phyloP scores from a whole-genome alignment of 2,113 vertebrate genomes.

The Pristiophorus japonicus region DNA sequence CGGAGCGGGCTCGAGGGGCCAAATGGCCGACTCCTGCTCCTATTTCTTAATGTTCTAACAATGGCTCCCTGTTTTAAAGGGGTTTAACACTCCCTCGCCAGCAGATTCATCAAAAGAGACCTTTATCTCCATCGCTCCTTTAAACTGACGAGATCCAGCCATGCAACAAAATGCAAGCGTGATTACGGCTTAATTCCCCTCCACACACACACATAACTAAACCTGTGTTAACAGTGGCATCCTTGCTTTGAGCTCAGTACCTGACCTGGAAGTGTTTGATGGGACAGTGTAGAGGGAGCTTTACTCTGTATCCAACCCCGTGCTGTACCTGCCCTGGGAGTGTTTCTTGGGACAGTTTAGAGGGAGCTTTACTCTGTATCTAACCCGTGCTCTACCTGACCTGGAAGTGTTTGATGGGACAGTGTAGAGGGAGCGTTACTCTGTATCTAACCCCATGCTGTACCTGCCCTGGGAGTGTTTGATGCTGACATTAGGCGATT shows the following conservation, averaged over 20 bases:
- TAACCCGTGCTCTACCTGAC: not conserved
- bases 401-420: not conserved
- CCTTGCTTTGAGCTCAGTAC: not conserved
- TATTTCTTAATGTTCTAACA: too few relatives aligned
- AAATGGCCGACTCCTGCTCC: too few relatives aligned
- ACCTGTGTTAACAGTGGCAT: not conserved
- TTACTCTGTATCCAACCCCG: not conserved
- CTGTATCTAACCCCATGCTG: conserved; percentile 15
- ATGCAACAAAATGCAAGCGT: too few relatives aligned
- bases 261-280: not conserved
- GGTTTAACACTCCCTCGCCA: not conserved
- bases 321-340: not conserved
- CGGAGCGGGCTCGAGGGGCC: too few relatives aligned
- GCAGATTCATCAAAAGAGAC: not conserved
- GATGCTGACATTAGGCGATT: not conserved
- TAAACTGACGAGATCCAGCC: not conserved
- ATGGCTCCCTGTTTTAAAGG: not conserved
- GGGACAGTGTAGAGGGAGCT: not conserved
- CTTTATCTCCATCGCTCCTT: not conserved
- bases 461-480: not conserved
- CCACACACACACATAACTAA: not conserved
- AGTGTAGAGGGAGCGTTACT: not conserved
- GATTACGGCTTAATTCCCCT: not conserved
- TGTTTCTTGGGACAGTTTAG: not conserved
- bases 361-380: not conserved